Base-by-base conservation (phyloP, 2,113 vertebrate genomes). In the Meriones unguiculatus region DNA sequence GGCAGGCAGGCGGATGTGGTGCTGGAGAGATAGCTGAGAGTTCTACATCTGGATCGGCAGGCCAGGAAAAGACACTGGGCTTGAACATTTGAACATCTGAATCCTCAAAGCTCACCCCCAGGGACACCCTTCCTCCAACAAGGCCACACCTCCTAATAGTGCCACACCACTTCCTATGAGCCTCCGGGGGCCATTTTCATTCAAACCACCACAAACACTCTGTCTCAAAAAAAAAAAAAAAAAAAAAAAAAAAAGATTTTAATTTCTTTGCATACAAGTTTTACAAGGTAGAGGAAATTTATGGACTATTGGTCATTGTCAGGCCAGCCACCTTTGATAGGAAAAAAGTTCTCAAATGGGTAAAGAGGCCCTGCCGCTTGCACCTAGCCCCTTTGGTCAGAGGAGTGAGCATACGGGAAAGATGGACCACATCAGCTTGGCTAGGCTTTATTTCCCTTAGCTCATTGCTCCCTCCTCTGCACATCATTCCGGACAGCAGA, bases 401-500 rank as follows among this genome's bases (percentile, higher is more conserved):
- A n/a, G 82, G 69, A 50, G 62, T 25, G 11, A 6, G 46, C 7
- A 59, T 6, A 41, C 4, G 10, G 2, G 0, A 7, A 46, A n/a
- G n/a, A 25, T 2, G 62, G 50, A 73, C 41, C 59, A 59, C 52
- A 38, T 35, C 10, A 0, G 67, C 87, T 87, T 46, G 57, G 86
- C 65, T 12, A 7, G 30, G n/a, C 17, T 13, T 32, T 10, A 3
- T 38, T 30, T 35, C 59, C 15, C 15, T 22, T 2, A 12, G 35
- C 20, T 15, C 2, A 1, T 11, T 73, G 72, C 3, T 4, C 7
- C 62, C 4, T 41, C 24, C 30, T 22, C 57, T 62, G 52, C 8
- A 0, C 15, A 57, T 35, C 15, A 1, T 50, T 57, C 14, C 0
- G 0, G 57, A 3, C 17, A 2, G 4, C 18, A 18, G 82, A 70